Evolutionary conservation across 2,797 vertebrate genomes (phyloP).

Genomic region (Platyrinchus mystaceus): DNA sequence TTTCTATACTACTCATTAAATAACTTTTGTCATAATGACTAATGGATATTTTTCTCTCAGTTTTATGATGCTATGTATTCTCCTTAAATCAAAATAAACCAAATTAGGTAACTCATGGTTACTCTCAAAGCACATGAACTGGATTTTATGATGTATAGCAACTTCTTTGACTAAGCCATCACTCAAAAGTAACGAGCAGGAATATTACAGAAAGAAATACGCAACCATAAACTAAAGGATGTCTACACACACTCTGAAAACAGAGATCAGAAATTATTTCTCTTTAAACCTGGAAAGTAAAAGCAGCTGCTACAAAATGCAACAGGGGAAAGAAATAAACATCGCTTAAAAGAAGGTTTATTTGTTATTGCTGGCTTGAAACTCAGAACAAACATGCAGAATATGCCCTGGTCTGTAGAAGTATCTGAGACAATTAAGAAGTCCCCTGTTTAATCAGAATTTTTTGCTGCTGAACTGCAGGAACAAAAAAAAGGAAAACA

Average conservation of each 20-base stretch:
- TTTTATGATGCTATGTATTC: conserved; percentile 67
- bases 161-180: conserved; percentile 74
- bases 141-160: conserved; percentile 75
- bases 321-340: conserved; percentile 66
- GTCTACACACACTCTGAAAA: conserved; percentile 62
- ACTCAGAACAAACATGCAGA: conserved; percentile 52
- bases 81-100: conserved; percentile 76
- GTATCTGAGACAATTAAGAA: conserved; percentile 63
- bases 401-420: conserved; percentile 61
- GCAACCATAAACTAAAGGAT: conserved; percentile 67
- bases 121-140: conserved; percentile 69
- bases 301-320: conserved; percentile 63
- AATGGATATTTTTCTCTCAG: conserved; percentile 69
- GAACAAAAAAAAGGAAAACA: conserved; percentile 65
- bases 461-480: conserved; percentile 69
- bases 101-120: conserved; percentile 72
- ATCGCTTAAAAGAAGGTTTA: conserved; percentile 67
- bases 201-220: conserved; percentile 66
- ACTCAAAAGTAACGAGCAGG: conserved; percentile 67
- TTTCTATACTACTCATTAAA: conserved; percentile 62
- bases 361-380: conserved; percentile 61
- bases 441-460: conserved; percentile 44
- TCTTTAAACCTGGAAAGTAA: conserved; percentile 61
- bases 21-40: conserved; percentile 69
- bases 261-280: conserved; percentile 43